phyloP scores from a whole-genome alignment of 2,888 invertebrate genomes.

The Diplazon laetatorius region DNA sequence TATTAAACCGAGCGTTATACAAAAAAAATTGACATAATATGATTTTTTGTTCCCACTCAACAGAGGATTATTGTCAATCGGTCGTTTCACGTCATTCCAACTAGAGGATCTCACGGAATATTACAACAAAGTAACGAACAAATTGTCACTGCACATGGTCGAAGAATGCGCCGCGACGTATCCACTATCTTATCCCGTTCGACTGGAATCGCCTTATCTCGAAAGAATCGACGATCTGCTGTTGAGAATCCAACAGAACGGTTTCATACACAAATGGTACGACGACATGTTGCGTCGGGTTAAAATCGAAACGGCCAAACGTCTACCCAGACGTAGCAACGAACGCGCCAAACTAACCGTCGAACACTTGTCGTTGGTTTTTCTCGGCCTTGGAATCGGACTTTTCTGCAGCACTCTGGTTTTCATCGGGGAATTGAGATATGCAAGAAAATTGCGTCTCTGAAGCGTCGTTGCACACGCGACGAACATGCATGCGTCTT shows the following conservation, averaged over 20 bases:
- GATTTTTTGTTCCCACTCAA: not conserved
- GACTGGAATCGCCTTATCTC: constrained; percentile 66
- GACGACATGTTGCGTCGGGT: constrained; percentile 49
- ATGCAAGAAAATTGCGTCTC: constrained; percentile 38
- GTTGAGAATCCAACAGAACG: constrained; percentile 67
- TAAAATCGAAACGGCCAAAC: constrained; percentile 31
- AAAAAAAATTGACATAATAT: not conserved
- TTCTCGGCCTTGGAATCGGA: constrained; percentile 64
- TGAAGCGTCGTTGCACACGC: constrained; percentile 18
- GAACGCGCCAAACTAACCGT: constrained; percentile 64
- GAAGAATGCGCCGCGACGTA: constrained; percentile 69
- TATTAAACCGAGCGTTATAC: no score
- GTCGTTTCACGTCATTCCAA: constrained; percentile 61
- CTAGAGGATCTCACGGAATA: constrained; percentile 62
- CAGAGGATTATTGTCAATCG: constrained; percentile 57
- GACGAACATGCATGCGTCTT: not conserved
- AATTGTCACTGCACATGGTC: constrained; percentile 67
- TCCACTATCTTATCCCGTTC: constrained; percentile 67
- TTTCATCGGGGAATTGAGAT: constrained; percentile 65
- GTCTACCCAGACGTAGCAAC: constrained; percentile 31
- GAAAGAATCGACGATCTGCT: constrained; percentile 68
- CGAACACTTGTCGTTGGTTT: constrained; percentile 69
- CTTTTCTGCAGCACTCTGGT: constrained; percentile 59
- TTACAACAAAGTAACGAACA: constrained; percentile 66
- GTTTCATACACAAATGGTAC: constrained; percentile 69